Conservation (phyloP, 2,888 invertebrate genomes). For the Heliconius ismenius region DNA sequence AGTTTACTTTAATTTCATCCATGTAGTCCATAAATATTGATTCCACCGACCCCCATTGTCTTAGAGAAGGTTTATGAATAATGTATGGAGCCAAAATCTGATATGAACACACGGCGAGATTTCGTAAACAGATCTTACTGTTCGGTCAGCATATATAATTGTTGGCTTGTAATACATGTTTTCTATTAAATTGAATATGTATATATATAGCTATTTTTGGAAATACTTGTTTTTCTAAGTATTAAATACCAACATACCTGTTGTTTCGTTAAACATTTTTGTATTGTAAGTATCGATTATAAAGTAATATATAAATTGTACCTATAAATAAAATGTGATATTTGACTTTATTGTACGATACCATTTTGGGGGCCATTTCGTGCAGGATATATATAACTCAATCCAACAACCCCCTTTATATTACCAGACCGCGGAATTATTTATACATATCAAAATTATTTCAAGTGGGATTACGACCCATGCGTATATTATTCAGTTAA, state of each 20-base stretch:
- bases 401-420: no score
- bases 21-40: constrained; percentile 63
- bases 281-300: no score
- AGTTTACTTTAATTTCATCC: constrained; percentile 49
- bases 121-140: constrained; percentile 70
- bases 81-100: constrained; percentile 68
- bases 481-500: no score
- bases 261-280: no score
- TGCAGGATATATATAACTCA: no score
- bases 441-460: no score
- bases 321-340: no score
- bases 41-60: constrained; percentile 67
- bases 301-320: no score
- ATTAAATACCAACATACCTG: not conserved
- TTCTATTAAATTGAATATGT: constrained; percentile 48
- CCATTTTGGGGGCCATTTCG: no score
- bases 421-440: no score
- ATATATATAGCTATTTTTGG: not conserved
- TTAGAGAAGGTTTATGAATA: constrained; percentile 69
- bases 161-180: constrained; percentile 47
- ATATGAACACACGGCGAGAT: constrained; percentile 71
- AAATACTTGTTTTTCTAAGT: not conserved
- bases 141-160: constrained; percentile 57
- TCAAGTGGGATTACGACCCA: no score
- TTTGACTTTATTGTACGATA: no score